Evolutionary conservation across 2,113 vertebrate genomes (phyloP), one percentile per base, ranked within the genome.

Genomic region (Percopsis transmontana): DNA sequence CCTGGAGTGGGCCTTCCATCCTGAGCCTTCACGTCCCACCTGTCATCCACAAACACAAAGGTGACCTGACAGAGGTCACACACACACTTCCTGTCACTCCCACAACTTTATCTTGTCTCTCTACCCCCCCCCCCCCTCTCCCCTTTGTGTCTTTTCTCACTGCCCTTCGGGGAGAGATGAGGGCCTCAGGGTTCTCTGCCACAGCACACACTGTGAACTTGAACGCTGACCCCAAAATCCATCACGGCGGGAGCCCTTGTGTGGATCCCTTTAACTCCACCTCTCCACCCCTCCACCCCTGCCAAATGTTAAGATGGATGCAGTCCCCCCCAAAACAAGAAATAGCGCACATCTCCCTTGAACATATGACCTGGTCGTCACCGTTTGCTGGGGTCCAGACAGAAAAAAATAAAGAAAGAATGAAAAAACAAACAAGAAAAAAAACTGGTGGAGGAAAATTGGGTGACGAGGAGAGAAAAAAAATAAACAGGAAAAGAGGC

Each of bases 181-280:
- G 85, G 77, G 77, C 47, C 63, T 16, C 1, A 9, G 51, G 84
- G 81, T 83, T 80, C 81, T 71, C 70, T 62, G 58, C 61, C 86
- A 84, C 80, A 80, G 76, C 82, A 84, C n/a, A 62, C 80, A 75
- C 73, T 77, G 39, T 84, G 82, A 86, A 86, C 84, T 85, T 86
- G 82, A 88, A 77, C 83, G 23, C 73, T 58, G 66, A 62, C 68
- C 24, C 61, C 27, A 33, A 2, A 73, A 84, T 88, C 82, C 77
- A 82, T 86, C 80, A 85, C 48, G 74, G 64, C 57, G 67, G 68
- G 70, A 74, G 56, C 74, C 67, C 27, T 33, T 33, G 27, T 33
- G 27, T 33, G 27, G n/a, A n/a, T n/a, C n/a, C n/a, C n/a, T n/a
- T n/a, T n/a, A n/a, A n/a, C n/a, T n/a, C n/a, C n/a, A n/a, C n/a